Percentiles rank a stretch among this genome's conserved stretches.
Conservation (phyloP, 2,113 vertebrate genomes). For the Myotis yumanensis region DNA sequence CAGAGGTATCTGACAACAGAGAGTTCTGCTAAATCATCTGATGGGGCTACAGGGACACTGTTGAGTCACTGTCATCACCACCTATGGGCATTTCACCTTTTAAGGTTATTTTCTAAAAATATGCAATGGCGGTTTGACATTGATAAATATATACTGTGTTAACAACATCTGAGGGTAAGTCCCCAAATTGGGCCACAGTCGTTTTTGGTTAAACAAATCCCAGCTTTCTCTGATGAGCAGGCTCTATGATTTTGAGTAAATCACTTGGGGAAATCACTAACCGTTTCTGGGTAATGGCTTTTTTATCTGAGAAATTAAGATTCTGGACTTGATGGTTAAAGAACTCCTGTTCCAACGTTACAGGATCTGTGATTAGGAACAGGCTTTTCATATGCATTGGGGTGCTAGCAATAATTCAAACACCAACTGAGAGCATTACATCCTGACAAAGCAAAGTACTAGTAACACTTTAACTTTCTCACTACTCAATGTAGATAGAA, state of each 20-base stretch:
- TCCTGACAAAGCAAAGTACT: neutral
- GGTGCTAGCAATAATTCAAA: neutral
- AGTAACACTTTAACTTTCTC: neutral
- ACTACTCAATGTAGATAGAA: neutral
- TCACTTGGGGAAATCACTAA: neutral
- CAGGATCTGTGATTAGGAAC: neutral
- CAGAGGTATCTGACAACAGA: neutral
- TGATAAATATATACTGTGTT: neutral
- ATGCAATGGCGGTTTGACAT: neutral
- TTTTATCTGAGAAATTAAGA: constrained; percentile 29
- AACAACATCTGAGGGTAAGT: neutral
- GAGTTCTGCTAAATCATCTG: neutral
- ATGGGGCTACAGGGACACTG: neutral
- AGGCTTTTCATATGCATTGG: neutral
- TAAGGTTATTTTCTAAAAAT: neutral
- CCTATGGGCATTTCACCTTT: neutral
- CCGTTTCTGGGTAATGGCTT: constrained; percentile 11
- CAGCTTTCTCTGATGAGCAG: neutral
- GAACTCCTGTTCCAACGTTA: neutral
- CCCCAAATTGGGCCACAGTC: neutral
- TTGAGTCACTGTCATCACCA: neutral
- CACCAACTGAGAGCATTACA: neutral
- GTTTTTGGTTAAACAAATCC: neutral
- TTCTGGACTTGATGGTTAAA: neutral
- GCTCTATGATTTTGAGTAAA: neutral